phyloP scores from a whole-genome alignment of 2,888 invertebrate species.

The Glomeris marginata region DNA sequence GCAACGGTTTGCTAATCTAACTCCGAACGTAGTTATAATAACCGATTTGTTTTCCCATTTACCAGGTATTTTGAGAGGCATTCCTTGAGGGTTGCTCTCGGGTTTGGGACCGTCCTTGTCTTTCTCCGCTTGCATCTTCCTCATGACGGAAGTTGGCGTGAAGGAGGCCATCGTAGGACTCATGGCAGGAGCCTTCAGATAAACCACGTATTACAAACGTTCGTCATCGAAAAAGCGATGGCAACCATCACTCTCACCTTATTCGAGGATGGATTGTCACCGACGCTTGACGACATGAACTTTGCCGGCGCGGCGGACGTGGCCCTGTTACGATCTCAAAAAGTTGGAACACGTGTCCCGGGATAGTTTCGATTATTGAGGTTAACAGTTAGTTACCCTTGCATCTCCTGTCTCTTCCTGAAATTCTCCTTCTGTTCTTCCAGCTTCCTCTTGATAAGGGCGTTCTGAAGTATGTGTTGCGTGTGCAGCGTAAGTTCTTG shows the following conservation, averaged over 20 bases:
- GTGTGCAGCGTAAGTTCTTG: conserved; percentile 71
- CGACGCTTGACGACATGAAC: too few relatives aligned
- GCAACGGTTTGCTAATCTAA: too few relatives aligned
- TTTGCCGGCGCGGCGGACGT: too few relatives aligned
- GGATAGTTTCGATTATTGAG: conserved; percentile 9
- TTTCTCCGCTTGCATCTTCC: conserved; percentile 87
- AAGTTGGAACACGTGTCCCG: background rate
- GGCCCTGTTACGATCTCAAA: background rate
- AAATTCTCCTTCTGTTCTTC: conserved; percentile 76
- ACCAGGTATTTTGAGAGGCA: too few relatives aligned
- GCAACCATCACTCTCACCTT: too few relatives aligned
- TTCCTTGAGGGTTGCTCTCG: too few relatives aligned
- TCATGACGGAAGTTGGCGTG: conserved; percentile 82
- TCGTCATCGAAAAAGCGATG: too few relatives aligned
- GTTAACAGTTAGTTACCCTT: conserved; percentile 15
- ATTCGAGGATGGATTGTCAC: too few relatives aligned
- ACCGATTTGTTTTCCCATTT: too few relatives aligned
- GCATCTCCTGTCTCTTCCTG: conserved; percentile 56
- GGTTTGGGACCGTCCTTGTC: conserved; percentile 33
- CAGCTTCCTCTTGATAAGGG: conserved; percentile 72
- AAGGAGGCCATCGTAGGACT: conserved; percentile 37
- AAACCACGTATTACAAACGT: too few relatives aligned
- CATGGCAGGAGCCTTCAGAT: too few relatives aligned
- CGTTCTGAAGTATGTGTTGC: conserved; percentile 71
- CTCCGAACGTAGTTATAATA: too few relatives aligned